These are phyloP conservation scores for Pelodiscus sinensis DNA, from an alignment of 2,113 vertebrate genomes.

Conservation along the genomic window DNA sequence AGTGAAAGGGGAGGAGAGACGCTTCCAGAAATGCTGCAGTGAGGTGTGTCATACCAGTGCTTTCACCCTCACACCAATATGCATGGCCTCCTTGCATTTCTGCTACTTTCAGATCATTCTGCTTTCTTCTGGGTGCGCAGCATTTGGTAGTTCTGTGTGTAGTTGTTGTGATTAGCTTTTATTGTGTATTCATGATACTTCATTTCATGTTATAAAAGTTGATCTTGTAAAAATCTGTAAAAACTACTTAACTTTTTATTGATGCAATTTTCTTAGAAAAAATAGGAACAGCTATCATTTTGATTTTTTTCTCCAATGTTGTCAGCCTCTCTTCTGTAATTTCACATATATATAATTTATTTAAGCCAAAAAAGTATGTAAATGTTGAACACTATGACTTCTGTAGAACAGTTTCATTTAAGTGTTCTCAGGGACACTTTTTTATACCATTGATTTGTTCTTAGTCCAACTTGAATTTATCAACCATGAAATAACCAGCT, in stretches of 20 bases:
- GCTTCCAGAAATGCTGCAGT: constrained; percentile 89
- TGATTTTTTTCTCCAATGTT: constrained; percentile 30
- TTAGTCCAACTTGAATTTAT: neutral
- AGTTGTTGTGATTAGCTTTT: constrained; percentile 61
- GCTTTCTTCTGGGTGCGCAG: constrained; percentile 64
- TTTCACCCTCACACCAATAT: constrained; percentile 78
- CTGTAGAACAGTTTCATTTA: neutral
- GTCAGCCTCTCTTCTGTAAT: neutral
- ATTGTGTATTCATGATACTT: constrained; percentile 35
- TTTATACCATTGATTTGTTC: neutral
- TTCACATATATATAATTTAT: neutral
- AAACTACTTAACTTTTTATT: neutral
- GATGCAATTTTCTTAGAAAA: neutral
- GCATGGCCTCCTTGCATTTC: constrained; percentile 81
- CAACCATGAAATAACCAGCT: neutral
- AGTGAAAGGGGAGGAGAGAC: constrained; percentile 91
- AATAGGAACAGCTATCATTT: neutral
- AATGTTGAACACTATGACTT: neutral
- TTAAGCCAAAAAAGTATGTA: neutral
- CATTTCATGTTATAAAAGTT: constrained; percentile 55
- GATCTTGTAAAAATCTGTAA: constrained; percentile 30
- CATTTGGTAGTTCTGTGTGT: constrained; percentile 59
- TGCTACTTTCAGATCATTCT: constrained; percentile 70
- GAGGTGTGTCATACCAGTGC: constrained; percentile 90
- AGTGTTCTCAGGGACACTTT: neutral